These are phyloP conservation scores for Pantelozetes paolii DNA, from an alignment of 2,888 invertebrate species.

Conservation along the genomic window DNA sequence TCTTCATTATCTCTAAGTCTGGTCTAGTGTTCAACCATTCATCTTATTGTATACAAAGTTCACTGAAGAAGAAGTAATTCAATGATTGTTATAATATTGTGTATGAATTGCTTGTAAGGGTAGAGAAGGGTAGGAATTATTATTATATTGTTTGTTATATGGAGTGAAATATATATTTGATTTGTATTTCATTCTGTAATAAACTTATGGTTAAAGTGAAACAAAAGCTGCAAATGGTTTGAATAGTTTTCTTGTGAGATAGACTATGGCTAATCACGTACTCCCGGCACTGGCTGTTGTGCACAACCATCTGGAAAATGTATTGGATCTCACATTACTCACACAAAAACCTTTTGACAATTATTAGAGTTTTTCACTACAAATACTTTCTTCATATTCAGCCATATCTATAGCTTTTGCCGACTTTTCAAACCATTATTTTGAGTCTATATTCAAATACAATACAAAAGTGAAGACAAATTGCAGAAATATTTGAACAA, in stretches of 20 bases:
- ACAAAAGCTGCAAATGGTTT: background rate
- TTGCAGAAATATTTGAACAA: too few species aligned
- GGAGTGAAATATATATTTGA: too few species aligned
- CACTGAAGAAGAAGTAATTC: too few species aligned
- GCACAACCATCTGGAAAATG: conserved; percentile 38
- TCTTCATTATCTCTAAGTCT: conserved; percentile 19
- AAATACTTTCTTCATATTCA: conserved; percentile 3
- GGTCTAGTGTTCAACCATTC: background rate
- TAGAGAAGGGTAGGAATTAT: too few species aligned
- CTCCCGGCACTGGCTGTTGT: background rate
- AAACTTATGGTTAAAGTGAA: conserved; percentile 28
- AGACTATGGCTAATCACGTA: conserved; percentile 36
- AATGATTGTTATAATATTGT: too few species aligned
- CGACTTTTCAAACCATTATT: background rate
- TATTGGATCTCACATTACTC: conserved; percentile 35
- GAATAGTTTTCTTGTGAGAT: background rate
- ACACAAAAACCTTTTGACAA: conserved; percentile 20
- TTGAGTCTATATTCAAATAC: background rate
- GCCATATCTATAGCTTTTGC: background rate
- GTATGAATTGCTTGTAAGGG: too few species aligned
- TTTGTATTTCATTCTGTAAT: background rate
- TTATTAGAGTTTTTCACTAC: conserved; percentile 28
- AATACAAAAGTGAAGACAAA: background rate
- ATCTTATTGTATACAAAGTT: background rate
- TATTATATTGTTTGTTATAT: too few species aligned